Evolutionary conservation across 1,140 invertebrate genomes (phyloP).

Genomic region (Oreohelix idahoensis): DNA sequence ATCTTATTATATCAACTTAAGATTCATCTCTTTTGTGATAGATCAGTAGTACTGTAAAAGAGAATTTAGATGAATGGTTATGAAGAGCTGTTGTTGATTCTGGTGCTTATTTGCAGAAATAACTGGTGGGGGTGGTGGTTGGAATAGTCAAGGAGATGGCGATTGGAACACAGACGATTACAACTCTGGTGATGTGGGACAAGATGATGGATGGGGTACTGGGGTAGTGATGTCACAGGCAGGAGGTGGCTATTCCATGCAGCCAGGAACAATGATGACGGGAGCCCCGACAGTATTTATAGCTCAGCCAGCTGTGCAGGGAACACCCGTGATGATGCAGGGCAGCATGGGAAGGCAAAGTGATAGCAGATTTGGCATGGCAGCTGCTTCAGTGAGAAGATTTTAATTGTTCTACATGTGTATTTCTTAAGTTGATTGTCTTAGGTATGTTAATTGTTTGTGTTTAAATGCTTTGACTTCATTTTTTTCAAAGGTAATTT

Average conservation of each 20-base stretch:
- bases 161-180: background rate
- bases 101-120: no score
- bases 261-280: constrained; percentile 29
- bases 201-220: constrained; percentile 8
- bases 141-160: constrained; percentile 18
- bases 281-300: constrained; percentile 23
- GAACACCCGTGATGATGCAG: constrained; percentile 25
- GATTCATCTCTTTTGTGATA: no score
- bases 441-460: no score
- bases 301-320: constrained; percentile 27
- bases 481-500: no score
- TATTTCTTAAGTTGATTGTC: no score
- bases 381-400: constrained; percentile 23
- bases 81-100: no score
- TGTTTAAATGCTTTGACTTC: no score
- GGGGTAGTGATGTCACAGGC: constrained; percentile 21
- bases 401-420: constrained; percentile 31
- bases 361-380: constrained; percentile 27
- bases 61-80: no score
- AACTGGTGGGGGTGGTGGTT: background rate
- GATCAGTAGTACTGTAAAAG: no score
- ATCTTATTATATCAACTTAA: no score
- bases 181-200: background rate
- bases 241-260: constrained; percentile 25
- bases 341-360: constrained; percentile 13